Evolutionary conservation across 2,797 vertebrate species (phyloP), one percentile per base, ranked within the genome.

Genomic region (Fratercula arctica): DNA sequence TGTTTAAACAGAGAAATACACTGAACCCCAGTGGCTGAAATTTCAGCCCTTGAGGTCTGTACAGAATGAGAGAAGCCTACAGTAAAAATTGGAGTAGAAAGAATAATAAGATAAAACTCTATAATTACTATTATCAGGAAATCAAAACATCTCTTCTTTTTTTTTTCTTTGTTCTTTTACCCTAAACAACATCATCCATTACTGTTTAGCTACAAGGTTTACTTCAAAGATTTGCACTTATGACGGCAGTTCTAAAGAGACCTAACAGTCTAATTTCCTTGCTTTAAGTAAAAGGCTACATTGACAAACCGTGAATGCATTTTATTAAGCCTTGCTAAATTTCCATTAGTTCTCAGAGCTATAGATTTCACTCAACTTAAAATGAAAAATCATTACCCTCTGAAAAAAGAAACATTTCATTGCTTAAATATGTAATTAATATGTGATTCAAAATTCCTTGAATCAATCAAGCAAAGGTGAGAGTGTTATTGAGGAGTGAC

Each of bases 381-480:
- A 97, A 89, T 57, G 43, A 86, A 93, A 95, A 90, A 93, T 82
- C 57, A 50, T 64, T 85, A 57, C 24, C 25, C 6, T 80, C 33
- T 41, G 24, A 64, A 80, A 90, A 74, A 91, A 72, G 35, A 15
- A 48, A 23, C 3, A 63, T 69, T 92, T 77, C 1, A 26, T 77
- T 80, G 16, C 19, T 87, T 93, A 85, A 78, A 89, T 81, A 61
- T 69, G 24, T 60, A 91, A 92, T 86, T 90, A 85, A 87, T 78
- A 83, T 68, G 28, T 66, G 23, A 76, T 39, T 61, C 24, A 77
- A 85, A 88, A 89, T 51, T 78, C 45, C 7, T 80, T 53, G 23
- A 94, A 70, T 72, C 37, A 88, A 59, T 77, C n/a, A 85, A 31
- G 9, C 57, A 96, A 83, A 95, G 61, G 33, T 89, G 64, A 95